Base-by-base conservation (phyloP, 2,797 vertebrate genomes). In the Rhincodon typus region DNA sequence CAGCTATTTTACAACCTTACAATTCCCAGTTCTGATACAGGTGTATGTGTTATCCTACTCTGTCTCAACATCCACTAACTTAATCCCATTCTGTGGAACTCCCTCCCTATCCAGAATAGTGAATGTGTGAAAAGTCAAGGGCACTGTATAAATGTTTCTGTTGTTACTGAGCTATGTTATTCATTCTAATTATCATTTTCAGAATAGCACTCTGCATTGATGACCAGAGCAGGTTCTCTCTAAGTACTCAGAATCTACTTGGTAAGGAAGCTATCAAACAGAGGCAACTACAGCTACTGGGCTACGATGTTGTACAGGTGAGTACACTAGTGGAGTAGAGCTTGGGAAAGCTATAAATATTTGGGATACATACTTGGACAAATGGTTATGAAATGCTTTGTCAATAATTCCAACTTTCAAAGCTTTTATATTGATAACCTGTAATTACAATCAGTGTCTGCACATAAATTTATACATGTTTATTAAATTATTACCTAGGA, bases 251-350 rank as follows among this genome's bases (percentile, higher is more conserved):
- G 74, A 97, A 98, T 96, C 97, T 99, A 4, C 96, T 99, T 72
- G 99, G 99, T 69, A 98, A 98, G 97, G 99, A 99, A 97, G 97
- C 97, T 87, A 98, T 98, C 95, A 99, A 99, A 96, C 98, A 98
- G 96, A 98, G 99, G 96, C 99, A 99, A 82, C 97, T 99, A 84
- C 97, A 67, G 95, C 96, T 99, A 96, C 97, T 99, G 95, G 99
- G 98, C 96, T 99, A 99, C 97, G 97, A 98, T 96, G 98, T 99
- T 93, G 97, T 99, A 96, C 99, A 99, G 98, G 99, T 99, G 95
- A 95, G 19, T 30, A 77, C 17, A 12, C 46, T 50, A 50, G 46
- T 50, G 46, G 46, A 50, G 46, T 50, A 50, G 46, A 50, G 12
- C 34, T 69, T 19, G 38, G 21, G 50, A 74, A 17, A 95, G 53